Percentiles rank a stretch among this genome's conserved stretches.
These are phyloP conservation scores for Periophthalmodon schlosseri DNA, from an alignment of 2,113 vertebrate genomes.

Conservation along the genomic window DNA sequence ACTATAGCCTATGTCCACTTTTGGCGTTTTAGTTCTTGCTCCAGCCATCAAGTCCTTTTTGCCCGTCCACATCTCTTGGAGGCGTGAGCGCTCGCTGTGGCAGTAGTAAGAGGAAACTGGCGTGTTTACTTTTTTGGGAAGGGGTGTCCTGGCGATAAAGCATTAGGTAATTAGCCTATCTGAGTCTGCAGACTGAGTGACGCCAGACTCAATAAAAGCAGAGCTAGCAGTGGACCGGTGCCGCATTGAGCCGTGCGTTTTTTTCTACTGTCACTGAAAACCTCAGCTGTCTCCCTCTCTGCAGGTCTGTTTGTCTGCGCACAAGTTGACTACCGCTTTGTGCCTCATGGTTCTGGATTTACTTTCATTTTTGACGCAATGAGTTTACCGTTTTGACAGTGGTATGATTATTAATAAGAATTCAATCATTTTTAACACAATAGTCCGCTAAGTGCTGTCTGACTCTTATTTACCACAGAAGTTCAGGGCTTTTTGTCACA, in stretches of 20 bases:
- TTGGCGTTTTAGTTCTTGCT: not conserved
- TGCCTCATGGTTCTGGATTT: not conserved
- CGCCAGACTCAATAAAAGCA: slow-evolving; percentile 75
- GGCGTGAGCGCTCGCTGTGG: not conserved
- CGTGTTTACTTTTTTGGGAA: slow-evolving; percentile 71
- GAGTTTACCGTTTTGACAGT: not conserved
- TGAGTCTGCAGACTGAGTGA: slow-evolving; percentile 77
- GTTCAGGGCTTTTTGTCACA: too few species aligned
- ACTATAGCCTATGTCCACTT: not conserved
- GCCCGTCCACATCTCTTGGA: not conserved
- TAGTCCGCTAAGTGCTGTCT: not conserved
- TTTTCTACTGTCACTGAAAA: slow-evolving; percentile 57
- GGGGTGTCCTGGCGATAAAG: slow-evolving; percentile 70
- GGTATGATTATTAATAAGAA: not conserved
- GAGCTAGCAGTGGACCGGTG: slow-evolving; percentile 54
- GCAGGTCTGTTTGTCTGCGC: slow-evolving; percentile 13
- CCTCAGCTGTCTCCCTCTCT: slow-evolving; percentile 42
- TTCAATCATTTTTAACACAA: not conserved
- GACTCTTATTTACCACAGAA: too few species aligned
- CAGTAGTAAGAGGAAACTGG: slow-evolving; percentile 55
- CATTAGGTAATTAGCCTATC: slow-evolving; percentile 80
- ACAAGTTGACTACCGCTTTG: slow-evolving; percentile 11
- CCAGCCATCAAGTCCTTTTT: not conserved
- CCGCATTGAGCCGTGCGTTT: slow-evolving; percentile 51
- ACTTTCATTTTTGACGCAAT: not conserved